Percentiles rank a stretch among this genome's conserved stretches.
phyloP scores from a whole-genome alignment of 2,113 vertebrate species.

The Coryphaenoides rupestris region DNA sequence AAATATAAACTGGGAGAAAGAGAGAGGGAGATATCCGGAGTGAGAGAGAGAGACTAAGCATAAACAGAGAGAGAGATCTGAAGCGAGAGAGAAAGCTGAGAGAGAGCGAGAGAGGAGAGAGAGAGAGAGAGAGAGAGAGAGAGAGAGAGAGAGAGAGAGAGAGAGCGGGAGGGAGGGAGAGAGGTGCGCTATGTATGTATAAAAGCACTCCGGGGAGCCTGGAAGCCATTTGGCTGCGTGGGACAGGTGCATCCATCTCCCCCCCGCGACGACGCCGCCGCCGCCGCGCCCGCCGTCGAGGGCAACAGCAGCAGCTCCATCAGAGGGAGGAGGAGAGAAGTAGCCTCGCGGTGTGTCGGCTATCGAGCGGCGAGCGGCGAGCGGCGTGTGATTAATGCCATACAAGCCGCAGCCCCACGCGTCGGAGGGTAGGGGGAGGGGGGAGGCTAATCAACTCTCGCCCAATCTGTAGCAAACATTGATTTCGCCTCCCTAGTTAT shows the following conservation, averaged over 20 bases:
- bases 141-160: neutral
- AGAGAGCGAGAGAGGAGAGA: neutral
- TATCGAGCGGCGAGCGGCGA: slow-evolving; percentile 52
- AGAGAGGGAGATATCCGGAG: neutral
- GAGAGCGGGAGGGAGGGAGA: neutral
- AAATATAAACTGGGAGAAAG: no score
- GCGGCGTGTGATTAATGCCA: slow-evolving; percentile 70
- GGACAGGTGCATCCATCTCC: slow-evolving; percentile 82
- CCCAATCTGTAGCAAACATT: slow-evolving; percentile 37
- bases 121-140: neutral
- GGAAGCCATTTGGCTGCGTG: slow-evolving; percentile 73
- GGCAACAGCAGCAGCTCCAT: slow-evolving; percentile 69
- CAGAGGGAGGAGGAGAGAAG: no score
- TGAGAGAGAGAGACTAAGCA: neutral
- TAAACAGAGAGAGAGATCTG: no score
- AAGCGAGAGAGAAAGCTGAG: no score
- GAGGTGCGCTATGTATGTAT: neutral
- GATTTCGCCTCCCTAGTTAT: no score
- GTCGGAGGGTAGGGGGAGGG: no score
- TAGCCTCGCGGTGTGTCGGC: no score
- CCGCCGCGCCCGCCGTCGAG: slow-evolving; percentile 64
- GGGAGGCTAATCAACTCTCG: slow-evolving; percentile 54
- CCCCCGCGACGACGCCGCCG: no score
- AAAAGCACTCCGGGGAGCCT: slow-evolving; percentile 38
- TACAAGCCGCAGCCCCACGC: no score